Evolutionary conservation across 1,140 invertebrate genomes (phyloP), one percentile per base, ranked within the genome.

Genomic region (Drosophila aff.): DNA sequence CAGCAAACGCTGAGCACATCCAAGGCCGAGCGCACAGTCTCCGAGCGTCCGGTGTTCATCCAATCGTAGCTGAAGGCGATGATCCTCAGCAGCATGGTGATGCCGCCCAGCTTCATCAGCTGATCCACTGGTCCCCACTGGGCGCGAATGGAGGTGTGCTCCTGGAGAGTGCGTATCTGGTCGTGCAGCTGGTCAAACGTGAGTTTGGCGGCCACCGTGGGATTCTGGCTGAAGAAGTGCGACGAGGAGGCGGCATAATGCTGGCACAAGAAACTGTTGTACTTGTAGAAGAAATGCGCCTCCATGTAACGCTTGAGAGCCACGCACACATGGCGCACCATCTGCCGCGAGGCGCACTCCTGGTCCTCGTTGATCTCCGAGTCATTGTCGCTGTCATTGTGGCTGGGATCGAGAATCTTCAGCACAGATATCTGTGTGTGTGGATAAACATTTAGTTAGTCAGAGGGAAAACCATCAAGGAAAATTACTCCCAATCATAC

Each of bases 271-370:
- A 98, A 94, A 71, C 96, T 96, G 72, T 98, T 97, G 13, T 96
- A 96, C 90, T 98, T 97, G 43, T 96, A 94, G 79, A 96, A 95
- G 38, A 99, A 93, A 93, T 99, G 98, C 3, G 97, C 96, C 93
- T 99, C 98, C 93, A 98, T 96, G 80, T 99, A 99, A 66, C 96
- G 95, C 89, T 98, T 97, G 2, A 99, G 94, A 4, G 98, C 97
- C 8, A 97, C 96, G 85, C 97, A 98, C 4, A 99, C 98, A 92
- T 99, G 98, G 13, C 98, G 94, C 2, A 98, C 97, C 53, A 98
- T 97, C 94, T 99, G 98, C n/a, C 98, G 93, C n/a, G 97, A 97
- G 3, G 97, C 96, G 92, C 97, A 98, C 69, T 98, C 96, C 92
- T 98, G 96, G 92, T 99, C 98, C 81, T 99, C 98, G 67, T 96